Evolutionary conservation across 2,888 invertebrate genomes (phyloP).

Genomic region (Tribolium freemani): DNA sequence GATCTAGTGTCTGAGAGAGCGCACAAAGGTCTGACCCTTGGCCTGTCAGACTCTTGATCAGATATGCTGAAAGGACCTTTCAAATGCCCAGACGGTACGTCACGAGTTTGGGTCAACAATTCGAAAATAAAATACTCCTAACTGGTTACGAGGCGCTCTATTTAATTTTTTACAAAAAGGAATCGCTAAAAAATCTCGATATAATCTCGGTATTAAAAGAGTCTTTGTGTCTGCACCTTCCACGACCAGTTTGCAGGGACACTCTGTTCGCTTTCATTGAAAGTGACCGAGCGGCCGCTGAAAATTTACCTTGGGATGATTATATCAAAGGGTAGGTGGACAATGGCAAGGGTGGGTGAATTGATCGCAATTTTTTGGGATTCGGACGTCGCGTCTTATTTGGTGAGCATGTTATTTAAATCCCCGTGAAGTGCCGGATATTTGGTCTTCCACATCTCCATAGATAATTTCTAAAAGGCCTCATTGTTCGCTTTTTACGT

Average conservation of each 20-base stretch:
- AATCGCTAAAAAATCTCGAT: constrained; percentile 38
- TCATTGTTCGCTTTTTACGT: constrained; percentile 49
- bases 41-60: constrained; percentile 58
- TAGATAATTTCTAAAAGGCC: constrained; percentile 54
- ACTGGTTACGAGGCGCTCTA: constrained; percentile 38
- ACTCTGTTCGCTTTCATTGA: background rate
- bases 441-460: constrained; percentile 54
- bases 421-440: constrained; percentile 54
- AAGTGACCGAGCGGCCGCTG: constrained; percentile 1
- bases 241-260: constrained; percentile 39
- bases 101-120: constrained; percentile 46
- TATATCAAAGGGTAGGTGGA: constrained; percentile 34
- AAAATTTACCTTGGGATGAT: constrained; percentile 2
- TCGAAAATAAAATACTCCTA: constrained; percentile 37
- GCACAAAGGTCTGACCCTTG: constrained; percentile 59
- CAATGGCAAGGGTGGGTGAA: constrained; percentile 7
- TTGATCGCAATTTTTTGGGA: constrained; percentile 24
- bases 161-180: constrained; percentile 37
- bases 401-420: constrained; percentile 43
- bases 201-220: constrained; percentile 36
- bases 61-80: constrained; percentile 55
- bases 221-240: constrained; percentile 25
- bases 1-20: constrained; percentile 34
- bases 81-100: constrained; percentile 54
- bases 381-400: background rate